phyloP scores from a whole-genome alignment of 2,113 vertebrate species.

The Pteronura brasiliensis region DNA sequence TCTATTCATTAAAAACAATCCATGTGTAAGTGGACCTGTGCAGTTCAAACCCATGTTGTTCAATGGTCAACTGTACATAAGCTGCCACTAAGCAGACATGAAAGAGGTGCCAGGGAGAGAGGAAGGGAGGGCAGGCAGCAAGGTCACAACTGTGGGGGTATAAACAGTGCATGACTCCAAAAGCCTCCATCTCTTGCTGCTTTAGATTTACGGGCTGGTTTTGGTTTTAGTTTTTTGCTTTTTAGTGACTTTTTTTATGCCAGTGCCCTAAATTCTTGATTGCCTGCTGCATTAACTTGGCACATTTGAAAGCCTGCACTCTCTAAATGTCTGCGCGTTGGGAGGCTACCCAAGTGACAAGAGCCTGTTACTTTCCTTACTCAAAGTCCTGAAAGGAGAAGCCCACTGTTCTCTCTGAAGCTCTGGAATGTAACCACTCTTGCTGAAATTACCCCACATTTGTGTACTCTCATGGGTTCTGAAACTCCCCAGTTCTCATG shows the following conservation, averaged over 20 bases:
- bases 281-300: not conserved
- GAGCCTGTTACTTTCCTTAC: not conserved
- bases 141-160: not conserved
- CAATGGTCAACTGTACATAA: not conserved
- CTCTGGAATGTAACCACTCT: not conserved
- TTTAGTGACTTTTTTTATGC: not conserved
- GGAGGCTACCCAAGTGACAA: not conserved
- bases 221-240: not conserved
- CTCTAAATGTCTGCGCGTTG: not conserved
- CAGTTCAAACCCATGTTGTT: not conserved
- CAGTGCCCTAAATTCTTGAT: slow-evolving; percentile 12
- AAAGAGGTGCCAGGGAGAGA: not conserved
- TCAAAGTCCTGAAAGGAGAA: not conserved
- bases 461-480: not conserved
- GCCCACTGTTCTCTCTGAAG: not conserved
- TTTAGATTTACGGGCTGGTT: not conserved
- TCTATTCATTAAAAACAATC: not conserved
- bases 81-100: not conserved
- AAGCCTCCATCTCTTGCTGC: not conserved
- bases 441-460: not conserved
- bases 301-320: not conserved
- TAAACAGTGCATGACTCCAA: not conserved
- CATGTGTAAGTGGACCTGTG: not conserved
- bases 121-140: not conserved
- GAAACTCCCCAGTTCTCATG: not conserved